Base-by-base conservation (phyloP, 2,797 vertebrate genomes). In the Phoeniculus purpureus region DNA sequence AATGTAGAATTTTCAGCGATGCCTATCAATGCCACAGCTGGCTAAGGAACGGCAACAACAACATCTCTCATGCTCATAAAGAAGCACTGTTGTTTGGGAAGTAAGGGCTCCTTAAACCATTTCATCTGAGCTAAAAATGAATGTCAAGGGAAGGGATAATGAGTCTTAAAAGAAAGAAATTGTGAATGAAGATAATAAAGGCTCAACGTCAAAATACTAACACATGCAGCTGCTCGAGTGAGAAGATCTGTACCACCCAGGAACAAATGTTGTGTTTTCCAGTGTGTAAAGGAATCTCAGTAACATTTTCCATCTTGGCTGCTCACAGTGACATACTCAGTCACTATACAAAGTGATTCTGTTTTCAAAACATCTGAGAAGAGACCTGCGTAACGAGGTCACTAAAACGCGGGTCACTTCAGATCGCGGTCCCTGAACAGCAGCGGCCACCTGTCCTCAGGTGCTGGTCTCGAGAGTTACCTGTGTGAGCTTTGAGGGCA, bases 251-350 rank as follows among this genome's bases (percentile, higher is more conserved):
- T 90, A 88, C 81, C 78, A 94, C 54, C 18, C 64, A 13, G 19
- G 48, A 88, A 79, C 18, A 91, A 91, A 87, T 19, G 80, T 13
- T 77, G 32, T 47, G 23, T 65, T 91, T 90, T 84, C 50, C 86
- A 80, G 65, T 3, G 29, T 40, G 60, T 31, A 58, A 43, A 91
- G 86, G 52, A 58, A 75, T 58, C 20, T 59, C 58, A 91, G 80
- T 56, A 78, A 93, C 62, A 47, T 89, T 87, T 93, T 92, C 91
- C 82, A 83, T 75, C 66, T 65, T 72, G 79, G 59, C 66, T 78
- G 55, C 61, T 87, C 60, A 45, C 52, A 67, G 64, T 26, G 71
- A 93, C 67, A 81, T 34, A 70, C 7, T 64, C 70, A 48, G 34
- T 77, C 85, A 72, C 34, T n/a, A 68, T 6, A n/a, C 58, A 74